phyloP scores from a whole-genome alignment of 2,113 vertebrate genomes.

The Acrocephalus arundinaceus region DNA sequence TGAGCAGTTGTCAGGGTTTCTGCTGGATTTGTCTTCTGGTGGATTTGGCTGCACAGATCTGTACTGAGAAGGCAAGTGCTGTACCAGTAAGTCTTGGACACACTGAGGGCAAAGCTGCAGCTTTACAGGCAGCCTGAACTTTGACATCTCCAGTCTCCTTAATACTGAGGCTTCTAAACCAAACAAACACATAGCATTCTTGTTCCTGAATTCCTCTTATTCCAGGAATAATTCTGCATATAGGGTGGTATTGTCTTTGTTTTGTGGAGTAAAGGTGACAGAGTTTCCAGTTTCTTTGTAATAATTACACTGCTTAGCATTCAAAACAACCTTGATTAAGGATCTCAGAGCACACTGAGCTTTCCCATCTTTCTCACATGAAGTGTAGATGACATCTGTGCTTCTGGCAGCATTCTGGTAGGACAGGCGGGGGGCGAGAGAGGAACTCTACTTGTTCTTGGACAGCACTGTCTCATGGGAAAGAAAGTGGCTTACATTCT shows the following conservation, averaged over 20 bases:
- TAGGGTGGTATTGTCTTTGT: neutral
- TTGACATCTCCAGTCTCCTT: neutral
- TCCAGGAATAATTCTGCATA: neutral
- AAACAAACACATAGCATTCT: neutral
- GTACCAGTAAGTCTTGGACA: neutral
- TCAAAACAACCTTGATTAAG: neutral
- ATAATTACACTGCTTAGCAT: neutral
- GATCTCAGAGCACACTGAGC: neutral
- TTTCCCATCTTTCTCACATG: neutral
- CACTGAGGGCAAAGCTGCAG: neutral
- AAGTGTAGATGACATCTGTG: accelerated
- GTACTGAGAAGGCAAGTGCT: neutral
- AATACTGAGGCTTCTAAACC: neutral
- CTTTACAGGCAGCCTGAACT: neutral
- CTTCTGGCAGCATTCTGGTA: neutral
- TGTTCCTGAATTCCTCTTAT: neutral
- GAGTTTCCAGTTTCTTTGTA: neutral
- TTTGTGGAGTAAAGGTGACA: neutral
- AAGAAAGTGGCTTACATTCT: neutral
- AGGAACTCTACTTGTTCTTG: neutral
- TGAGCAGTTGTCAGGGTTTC: neutral
- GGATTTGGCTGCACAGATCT: accelerated
- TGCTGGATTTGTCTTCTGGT: neutral
- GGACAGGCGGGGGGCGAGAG: accelerated
- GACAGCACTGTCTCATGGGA: neutral